Evolutionary conservation across 2,113 vertebrate species (phyloP).

Genomic region (Bambusicola thoracicus): DNA sequence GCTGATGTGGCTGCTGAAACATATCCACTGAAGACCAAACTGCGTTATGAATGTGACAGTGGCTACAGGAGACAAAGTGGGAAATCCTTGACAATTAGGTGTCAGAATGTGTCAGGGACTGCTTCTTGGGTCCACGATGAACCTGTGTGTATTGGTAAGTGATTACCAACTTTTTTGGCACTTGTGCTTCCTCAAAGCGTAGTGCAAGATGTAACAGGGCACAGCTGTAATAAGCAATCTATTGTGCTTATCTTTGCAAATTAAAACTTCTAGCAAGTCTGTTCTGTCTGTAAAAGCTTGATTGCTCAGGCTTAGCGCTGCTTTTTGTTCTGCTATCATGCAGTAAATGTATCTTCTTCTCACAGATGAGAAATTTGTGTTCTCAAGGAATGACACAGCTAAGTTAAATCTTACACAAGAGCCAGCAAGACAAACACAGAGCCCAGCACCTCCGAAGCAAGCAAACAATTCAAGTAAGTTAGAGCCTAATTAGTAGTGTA

Average conservation of each 20-base stretch:
- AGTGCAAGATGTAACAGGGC: neutral
- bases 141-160: conserved; percentile 48
- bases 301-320: neutral
- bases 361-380: neutral
- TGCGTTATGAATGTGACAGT: neutral
- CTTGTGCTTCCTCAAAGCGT: neutral
- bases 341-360: neutral
- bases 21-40: neutral
- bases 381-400: fast-evolving
- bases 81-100: neutral
- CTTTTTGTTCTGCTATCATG: neutral
- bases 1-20: neutral
- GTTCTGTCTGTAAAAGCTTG: neutral
- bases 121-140: neutral
- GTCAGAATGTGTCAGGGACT: fast-evolving
- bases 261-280: neutral
- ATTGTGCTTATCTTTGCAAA: neutral
- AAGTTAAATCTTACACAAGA: neutral
- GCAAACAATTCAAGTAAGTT: neutral
- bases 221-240: neutral
- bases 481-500: neutral
- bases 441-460: neutral
- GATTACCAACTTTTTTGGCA: neutral
- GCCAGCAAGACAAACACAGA: neutral
- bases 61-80: neutral